A percentile compares a stretch with the other conserved stretches of the same genome.
Evolutionary conservation across 92 coral and sea anemone genomes (phyloP).

Genomic region (Epizoanthus stellaris): DNA sequence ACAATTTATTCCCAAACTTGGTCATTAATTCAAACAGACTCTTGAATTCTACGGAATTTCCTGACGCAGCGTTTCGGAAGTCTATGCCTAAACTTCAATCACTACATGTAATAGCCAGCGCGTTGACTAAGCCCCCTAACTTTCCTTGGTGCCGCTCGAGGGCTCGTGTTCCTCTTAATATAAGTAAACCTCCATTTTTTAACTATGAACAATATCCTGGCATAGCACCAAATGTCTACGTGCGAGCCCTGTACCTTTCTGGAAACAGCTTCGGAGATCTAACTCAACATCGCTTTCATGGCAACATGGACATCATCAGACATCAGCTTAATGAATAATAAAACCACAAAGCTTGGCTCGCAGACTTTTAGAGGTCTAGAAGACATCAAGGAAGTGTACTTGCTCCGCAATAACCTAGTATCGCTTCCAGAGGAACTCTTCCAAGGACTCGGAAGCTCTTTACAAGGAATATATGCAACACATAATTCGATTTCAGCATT

Average conservation of each 20-base stretch:
- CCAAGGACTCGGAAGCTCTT: background rate
- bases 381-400: conserved; percentile 14
- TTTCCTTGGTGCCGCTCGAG: conserved; percentile 61
- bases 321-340: background rate
- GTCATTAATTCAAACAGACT: conserved; percentile 49
- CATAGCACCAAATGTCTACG: conserved; percentile 1
- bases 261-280: conserved; percentile 10
- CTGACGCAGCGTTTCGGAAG: conserved; percentile 54
- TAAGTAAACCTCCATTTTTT: conserved; percentile 35
- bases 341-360: conserved; percentile 14
- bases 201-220: background rate
- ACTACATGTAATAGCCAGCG: conserved; percentile 51
- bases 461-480: background rate
- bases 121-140: conserved; percentile 59
- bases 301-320: background rate
- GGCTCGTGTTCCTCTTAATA: conserved; percentile 50
- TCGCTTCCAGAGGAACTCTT: conserved; percentile 1
- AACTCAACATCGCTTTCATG: conserved; percentile 4
- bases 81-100: conserved; percentile 78
- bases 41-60: conserved; percentile 65
- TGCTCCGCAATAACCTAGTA: background rate
- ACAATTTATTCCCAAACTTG: background rate
- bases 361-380: background rate
- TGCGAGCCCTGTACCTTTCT: background rate
- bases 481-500: conserved; percentile 46